A percentile compares a stretch with the other conserved stretches of the same genome.
phyloP scores from a whole-genome alignment of 2,888 invertebrate genomes.

The Pseudanteris insignis region DNA sequence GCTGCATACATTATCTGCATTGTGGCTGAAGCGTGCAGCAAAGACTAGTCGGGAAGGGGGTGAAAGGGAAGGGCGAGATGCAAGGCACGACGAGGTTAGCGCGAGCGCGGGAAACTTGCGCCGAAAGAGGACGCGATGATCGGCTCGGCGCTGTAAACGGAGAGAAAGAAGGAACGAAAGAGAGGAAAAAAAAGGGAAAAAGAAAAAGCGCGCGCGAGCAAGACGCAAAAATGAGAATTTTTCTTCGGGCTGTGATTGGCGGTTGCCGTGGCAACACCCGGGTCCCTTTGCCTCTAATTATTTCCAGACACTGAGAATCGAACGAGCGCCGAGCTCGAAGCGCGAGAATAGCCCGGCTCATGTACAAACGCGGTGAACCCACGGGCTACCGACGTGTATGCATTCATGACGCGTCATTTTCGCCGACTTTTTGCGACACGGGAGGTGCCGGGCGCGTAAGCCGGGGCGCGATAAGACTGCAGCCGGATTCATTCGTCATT shows the following conservation, averaged over 20 bases:
- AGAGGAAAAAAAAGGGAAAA: constrained; percentile 2
- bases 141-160: too few relatives aligned
- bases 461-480: constrained; percentile 20
- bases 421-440: constrained; percentile 31
- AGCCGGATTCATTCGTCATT: constrained; percentile 41
- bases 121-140: too few relatives aligned
- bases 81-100: constrained; percentile 1
- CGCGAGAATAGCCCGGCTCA: constrained; percentile 57
- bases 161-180: too few relatives aligned
- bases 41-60: constrained; percentile 38
- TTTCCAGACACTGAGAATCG: constrained; percentile 68
- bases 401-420: constrained; percentile 40
- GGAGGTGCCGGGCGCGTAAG: constrained; percentile 9
- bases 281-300: constrained; percentile 63
- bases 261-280: constrained; percentile 67
- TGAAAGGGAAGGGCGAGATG: constrained; percentile 27
- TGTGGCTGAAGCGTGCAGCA: constrained; percentile 48
- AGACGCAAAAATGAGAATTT: constrained; percentile 62
- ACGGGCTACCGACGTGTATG: constrained; percentile 38
- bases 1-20: constrained; percentile 64
- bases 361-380: constrained; percentile 48
- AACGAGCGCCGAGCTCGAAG: constrained; percentile 62
- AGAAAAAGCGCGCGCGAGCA: constrained; percentile 33
- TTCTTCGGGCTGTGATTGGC: constrained; percentile 66
- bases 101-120: background rate